These are phyloP conservation scores for Cyprinella venusta DNA, from an alignment of 2,797 vertebrate genomes.

Conservation along the genomic window DNA sequence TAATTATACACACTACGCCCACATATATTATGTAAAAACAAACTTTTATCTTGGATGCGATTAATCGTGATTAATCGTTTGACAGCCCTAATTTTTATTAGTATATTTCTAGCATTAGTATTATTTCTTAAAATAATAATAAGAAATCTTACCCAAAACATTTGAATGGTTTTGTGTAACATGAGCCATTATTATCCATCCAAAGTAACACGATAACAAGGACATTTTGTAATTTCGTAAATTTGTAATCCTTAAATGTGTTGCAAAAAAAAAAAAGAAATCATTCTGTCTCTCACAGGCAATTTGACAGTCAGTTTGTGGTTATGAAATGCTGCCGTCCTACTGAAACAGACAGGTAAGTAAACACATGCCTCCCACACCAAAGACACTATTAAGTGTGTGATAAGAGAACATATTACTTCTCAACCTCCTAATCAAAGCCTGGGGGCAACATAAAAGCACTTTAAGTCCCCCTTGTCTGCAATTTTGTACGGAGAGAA, in stretches of 20 bases:
- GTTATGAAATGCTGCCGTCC: constrained; percentile 29
- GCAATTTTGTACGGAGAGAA: constrained; percentile 28
- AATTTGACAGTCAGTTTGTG: constrained; percentile 53
- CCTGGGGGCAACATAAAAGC: constrained; percentile 32
- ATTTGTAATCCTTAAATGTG: not conserved
- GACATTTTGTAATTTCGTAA: not conserved
- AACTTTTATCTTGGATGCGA: too few relatives aligned
- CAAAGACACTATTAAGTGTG: constrained; percentile 35
- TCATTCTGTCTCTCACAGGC: not conserved
- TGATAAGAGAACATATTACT: constrained; percentile 44
- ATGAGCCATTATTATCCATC: not conserved
- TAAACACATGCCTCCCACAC: constrained; percentile 38
- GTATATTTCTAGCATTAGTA: too few relatives aligned
- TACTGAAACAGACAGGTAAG: constrained; percentile 31
- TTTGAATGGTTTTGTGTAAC: not conserved
- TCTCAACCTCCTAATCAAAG: constrained; percentile 37
- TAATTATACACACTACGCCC: too few relatives aligned
- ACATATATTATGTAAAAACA: too few relatives aligned
- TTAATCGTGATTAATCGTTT: too few relatives aligned
- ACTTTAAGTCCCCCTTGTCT: constrained; percentile 30
- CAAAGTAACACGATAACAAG: not conserved
- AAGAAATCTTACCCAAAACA: not conserved
- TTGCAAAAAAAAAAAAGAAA: not conserved
- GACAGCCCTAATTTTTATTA: too few relatives aligned
- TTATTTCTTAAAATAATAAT: too few relatives aligned